Base-by-base conservation (phyloP, 1,140 invertebrate genomes). In the Drosophila varians region DNA sequence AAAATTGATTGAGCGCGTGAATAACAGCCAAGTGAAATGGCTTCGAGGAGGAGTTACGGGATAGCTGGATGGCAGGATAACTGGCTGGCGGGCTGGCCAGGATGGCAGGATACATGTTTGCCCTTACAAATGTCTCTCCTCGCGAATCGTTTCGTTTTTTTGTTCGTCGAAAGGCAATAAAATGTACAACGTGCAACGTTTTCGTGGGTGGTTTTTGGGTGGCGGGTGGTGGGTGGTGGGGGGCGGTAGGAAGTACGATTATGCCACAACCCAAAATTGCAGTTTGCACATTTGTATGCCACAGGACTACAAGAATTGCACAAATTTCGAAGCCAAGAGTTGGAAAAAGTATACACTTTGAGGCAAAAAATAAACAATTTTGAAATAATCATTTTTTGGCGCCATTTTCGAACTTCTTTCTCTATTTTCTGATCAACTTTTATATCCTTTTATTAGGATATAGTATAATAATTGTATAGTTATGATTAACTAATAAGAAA, bases 1-100 rank as follows among this genome's bases (percentile, higher is more conserved):
- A 84, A 89, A 86, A 86, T 89, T 89, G 86, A 89, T 89, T 89
- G 86, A 89, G 86, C 86, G 84, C 83, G 83, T 88, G 83, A 88
- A 78, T 78, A 89, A 87, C 77, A 87, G 77, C 28, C 77, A 68
- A 74, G 62, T 86, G 80, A 80, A 86, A 79, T 74, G 64, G 65
- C 53, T 18, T 25, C 38, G 23, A 31, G 8, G 40, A 9, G 45
- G 25, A 49, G 9, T 28, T 43, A 6, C 4, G 2, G 9, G 26
- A 14, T 38, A 6, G 36, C n/a, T 38, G 34, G 9, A 3, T 11
- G 26, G 26, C 18, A 38, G 26, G 36, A 38, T 38, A 38, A 14
- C n/a, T 1, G n/a, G n/a, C 36, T 16, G 12, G 36, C n/a, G 1
- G 14, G 40, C 31, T 8, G 25, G 28, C 8, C 4, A 8, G 43